phyloP scores from a whole-genome alignment of 2,888 invertebrate genomes.

The Drosophila nigricruria region DNA sequence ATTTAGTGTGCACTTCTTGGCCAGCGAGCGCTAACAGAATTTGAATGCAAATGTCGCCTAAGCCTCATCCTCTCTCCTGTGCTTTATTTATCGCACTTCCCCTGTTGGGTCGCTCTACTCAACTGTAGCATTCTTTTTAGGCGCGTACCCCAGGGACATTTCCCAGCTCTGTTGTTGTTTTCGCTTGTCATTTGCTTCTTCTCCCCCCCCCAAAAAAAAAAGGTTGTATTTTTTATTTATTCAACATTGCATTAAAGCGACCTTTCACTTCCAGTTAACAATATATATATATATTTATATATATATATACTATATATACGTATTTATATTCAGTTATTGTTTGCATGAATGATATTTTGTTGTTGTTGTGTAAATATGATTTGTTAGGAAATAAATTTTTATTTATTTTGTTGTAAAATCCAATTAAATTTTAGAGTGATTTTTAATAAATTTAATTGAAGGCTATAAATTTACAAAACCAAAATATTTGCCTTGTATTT shows the following conservation, averaged over 20 bases:
- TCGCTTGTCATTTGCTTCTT: conserved; percentile 24
- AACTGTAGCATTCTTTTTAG: conserved; percentile 49
- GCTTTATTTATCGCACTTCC: conserved; percentile 63
- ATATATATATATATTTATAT: neutral
- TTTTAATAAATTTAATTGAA: neutral
- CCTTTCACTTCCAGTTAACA: neutral
- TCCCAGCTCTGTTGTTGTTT: conserved; percentile 28
- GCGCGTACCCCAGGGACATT: conserved; percentile 48
- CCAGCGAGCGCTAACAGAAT: conserved; percentile 38
- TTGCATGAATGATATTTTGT: conserved; percentile 19
- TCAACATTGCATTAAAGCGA: conserved; percentile 49
- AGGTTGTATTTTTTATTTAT: conserved; percentile 45
- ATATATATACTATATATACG: too few species aligned
- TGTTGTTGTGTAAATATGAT: conserved; percentile 1
- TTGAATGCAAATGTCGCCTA: conserved; percentile 45
- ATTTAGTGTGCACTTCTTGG: conserved; percentile 70
- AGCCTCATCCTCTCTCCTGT: neutral
- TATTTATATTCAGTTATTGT: neutral
- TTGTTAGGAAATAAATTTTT: neutral
- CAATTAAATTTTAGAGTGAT: neutral
- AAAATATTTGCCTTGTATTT: neutral
- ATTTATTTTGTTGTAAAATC: neutral
- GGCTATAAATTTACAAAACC: neutral
- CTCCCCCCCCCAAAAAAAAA: conserved; percentile 18
- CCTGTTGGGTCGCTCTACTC: conserved; percentile 25